phyloP scores from a whole-genome alignment of 2,797 vertebrate genomes.

The Sebastes flavidus region DNA sequence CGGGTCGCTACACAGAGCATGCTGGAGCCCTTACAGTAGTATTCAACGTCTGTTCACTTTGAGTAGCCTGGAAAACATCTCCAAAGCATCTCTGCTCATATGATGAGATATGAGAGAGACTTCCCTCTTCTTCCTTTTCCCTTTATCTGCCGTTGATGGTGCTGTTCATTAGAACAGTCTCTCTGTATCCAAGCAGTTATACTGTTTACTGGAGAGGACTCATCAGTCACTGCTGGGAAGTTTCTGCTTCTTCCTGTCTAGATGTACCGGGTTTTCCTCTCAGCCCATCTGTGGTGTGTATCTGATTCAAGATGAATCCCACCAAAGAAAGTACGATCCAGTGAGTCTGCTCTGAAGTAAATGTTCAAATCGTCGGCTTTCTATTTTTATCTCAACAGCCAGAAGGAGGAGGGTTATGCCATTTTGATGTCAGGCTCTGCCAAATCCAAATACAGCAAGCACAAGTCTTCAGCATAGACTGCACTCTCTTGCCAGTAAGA shows the following conservation, averaged over 20 bases:
- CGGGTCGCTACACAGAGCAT: no score
- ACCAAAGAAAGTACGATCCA: background rate
- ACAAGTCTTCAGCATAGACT: background rate
- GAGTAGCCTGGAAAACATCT: background rate
- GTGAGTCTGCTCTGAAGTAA: background rate
- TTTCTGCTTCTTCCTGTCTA: background rate
- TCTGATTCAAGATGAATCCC: conserved; percentile 1
- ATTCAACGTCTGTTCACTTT: background rate
- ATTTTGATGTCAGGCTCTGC: background rate
- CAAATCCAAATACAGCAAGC: background rate
- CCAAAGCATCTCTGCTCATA: background rate
- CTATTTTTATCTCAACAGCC: conserved; percentile 4
- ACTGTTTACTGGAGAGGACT: background rate
- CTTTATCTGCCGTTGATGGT: background rate
- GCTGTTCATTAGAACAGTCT: background rate
- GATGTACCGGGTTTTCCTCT: background rate
- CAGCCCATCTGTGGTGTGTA: background rate
- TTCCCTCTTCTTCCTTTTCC: background rate
- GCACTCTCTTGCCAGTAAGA: background rate
- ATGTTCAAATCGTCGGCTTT: background rate
- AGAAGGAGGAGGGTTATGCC: background rate
- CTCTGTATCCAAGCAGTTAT: no score
- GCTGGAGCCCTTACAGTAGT: no score
- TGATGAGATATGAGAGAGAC: background rate
- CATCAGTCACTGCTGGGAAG: background rate